These are phyloP conservation scores for Acleris sparsana DNA, from an alignment of 2,888 invertebrate species.

Conservation along the genomic window DNA sequence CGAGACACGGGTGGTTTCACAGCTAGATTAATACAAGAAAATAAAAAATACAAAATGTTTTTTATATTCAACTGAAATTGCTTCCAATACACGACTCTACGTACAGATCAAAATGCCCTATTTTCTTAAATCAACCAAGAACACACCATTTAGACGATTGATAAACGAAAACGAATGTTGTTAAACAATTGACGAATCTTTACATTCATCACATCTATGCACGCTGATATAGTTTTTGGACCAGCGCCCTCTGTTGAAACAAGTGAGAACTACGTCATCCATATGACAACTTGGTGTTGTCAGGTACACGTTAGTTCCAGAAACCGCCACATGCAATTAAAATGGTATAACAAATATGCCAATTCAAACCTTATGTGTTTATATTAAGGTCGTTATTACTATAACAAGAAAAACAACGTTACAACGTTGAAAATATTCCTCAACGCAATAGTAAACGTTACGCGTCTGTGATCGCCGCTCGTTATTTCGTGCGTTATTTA, in stretches of 20 bases:
- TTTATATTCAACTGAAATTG: too few relatives aligned
- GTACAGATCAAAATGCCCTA: too few relatives aligned
- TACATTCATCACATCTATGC: background rate
- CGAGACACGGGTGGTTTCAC: too few relatives aligned
- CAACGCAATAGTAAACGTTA: background rate
- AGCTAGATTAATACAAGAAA: too few relatives aligned
- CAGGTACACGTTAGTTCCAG: background rate
- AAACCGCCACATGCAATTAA: background rate
- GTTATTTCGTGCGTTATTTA: slow-evolving; percentile 4
- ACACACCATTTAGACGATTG: too few relatives aligned
- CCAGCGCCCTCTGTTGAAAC: slow-evolving; percentile 8
- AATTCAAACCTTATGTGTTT: background rate
- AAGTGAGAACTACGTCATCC: background rate
- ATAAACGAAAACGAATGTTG: too few relatives aligned
- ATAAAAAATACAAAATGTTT: too few relatives aligned
- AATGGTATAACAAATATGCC: background rate
- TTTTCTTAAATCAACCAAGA: too few relatives aligned
- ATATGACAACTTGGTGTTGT: background rate
- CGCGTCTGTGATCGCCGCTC: slow-evolving; percentile 2
- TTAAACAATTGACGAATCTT: too few relatives aligned
- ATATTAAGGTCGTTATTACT: background rate
- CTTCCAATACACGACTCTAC: too few relatives aligned
- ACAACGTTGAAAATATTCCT: background rate
- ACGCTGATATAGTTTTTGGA: background rate
- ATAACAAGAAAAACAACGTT: slow-evolving; percentile 1